Evolutionary conservation across 2,888 invertebrate species (phyloP).

Genomic region (Agelastica alni): DNA sequence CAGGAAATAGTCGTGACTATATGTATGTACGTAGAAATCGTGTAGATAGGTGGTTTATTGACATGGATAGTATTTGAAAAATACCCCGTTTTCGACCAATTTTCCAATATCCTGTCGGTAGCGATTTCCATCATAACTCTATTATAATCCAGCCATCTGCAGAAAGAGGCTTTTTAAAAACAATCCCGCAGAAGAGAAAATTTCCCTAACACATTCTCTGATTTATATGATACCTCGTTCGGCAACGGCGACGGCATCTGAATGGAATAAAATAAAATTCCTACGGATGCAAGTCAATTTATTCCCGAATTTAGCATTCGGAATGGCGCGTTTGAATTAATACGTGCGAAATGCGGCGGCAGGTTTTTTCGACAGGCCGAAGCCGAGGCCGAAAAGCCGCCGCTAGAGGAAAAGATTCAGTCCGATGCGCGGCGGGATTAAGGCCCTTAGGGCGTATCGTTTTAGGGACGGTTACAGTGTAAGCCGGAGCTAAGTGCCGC

Average conservation of each 20-base stretch:
- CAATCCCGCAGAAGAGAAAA: conserved; percentile 32
- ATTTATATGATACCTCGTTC: conserved; percentile 42
- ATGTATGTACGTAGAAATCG: too few relatives aligned
- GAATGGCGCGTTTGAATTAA: conserved; percentile 53
- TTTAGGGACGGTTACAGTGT: conserved; percentile 45
- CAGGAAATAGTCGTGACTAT: too few relatives aligned
- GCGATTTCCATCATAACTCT: not conserved
- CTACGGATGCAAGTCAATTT: conserved; percentile 49
- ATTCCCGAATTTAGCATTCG: conserved; percentile 52
- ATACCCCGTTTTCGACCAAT: too few relatives aligned
- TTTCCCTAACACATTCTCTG: conserved; percentile 41
- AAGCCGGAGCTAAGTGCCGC: conserved; percentile 58
- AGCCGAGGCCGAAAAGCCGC: conserved; percentile 22
- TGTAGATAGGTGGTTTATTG: too few relatives aligned
- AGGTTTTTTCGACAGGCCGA: conserved; percentile 54
- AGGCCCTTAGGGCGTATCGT: conserved; percentile 41
- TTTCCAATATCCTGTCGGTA: too few relatives aligned
- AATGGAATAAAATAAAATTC: conserved; percentile 46
- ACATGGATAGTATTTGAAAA: too few relatives aligned
- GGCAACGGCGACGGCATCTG: conserved; percentile 33
- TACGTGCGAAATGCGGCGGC: conserved; percentile 54
- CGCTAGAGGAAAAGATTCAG: conserved; percentile 45
- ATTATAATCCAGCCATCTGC: conserved; percentile 21
- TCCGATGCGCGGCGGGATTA: conserved; percentile 35
- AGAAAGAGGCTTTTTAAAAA: conserved; percentile 26